Evolutionary conservation across 2,113 vertebrate genomes (phyloP), one percentile per base, ranked within the genome.

Genomic region (Rynchops niger): DNA sequence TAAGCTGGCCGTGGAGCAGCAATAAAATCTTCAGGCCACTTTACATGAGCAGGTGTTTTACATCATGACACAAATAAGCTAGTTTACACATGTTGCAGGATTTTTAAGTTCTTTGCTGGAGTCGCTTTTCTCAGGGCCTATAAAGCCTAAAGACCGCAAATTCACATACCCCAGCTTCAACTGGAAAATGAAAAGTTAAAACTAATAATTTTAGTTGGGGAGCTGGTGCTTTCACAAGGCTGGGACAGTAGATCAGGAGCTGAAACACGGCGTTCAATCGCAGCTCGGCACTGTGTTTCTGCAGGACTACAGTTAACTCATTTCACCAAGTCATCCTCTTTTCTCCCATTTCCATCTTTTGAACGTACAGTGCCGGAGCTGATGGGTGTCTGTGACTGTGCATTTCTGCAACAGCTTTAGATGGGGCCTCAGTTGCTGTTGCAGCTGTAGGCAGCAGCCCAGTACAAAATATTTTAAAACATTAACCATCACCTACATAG

Each of bases 1-100:
- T 74, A 76, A 82, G 63, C 7, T 95, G 61, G 69, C 53, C 21
- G 50, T 21, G 11, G 15, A 89, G 22, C 50, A 87, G 42, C 73
- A 85, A 82, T 89, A 95, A 97, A 95, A 80, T 65, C 61, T 94
- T 95, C 66, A 93, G 94, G 42, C 42, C 65, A 56, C 91, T 93
- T 92, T 42, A 72, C 56, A 91, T 76, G 49, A 89, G 86, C 89
- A 88, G 88, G 61, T 96, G 86, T 86, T 95, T 79, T 94, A 82
- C 67, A 87, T 93, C 61, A 47, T 36, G 61, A 58, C n/a, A 85
- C 62, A 85, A 97, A 92, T 59, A 92, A 91, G 49, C 16, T 82
- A 56, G 49, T 83, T 96, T 93, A 92, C 43, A 42, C 36, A 38
- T 30, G 15, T 19, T 73, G n/a, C 36, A 93, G 43, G 70, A 56